Base-by-base conservation (phyloP, 2,113 vertebrate genomes). In the Climacteris rufus region DNA sequence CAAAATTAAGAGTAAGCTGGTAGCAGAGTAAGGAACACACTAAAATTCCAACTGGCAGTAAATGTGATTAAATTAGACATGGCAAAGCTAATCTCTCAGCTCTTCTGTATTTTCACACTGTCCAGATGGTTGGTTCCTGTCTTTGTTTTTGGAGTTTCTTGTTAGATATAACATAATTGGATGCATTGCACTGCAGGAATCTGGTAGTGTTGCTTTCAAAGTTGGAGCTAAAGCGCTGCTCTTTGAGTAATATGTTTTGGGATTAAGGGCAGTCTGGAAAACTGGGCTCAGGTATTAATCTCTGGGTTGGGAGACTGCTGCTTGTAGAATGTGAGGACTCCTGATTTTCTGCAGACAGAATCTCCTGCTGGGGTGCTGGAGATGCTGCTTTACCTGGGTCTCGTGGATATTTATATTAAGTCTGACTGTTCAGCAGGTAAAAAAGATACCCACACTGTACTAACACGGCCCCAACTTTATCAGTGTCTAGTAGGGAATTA, bases 11-110 rank as follows among this genome's bases (percentile, higher is more conserved):
- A 52, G 47, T 35, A 83, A 66, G 30, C 40, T 40, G 57, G 75
- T 40, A 77, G 33, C 76, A 83, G 8, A 87, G 39, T 68, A 84
- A 68, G 82, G 77, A 89, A 42, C 28, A 19, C 53, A 21, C 61
- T 89, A 9, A 53, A 87, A 89, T 72, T 42, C 61, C 2, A 0
- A 68, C 61, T 93, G 81, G n/a, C 80, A 87, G 91, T 84, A 96
- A 95, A 96, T 94, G 77, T 93, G 80, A 85, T 89, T 91, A 87
- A 94, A 95, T 95, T 78, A 82, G 87, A 63, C 60, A 31, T 22
- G 60, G 57, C 74, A 93, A 60, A 94, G 83, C 87, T 75, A n/a
- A 87, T 94, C 83, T 94, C 87, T 84, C 65, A 84, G 53, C 77
- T 94, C 72, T 87, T 84, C 61, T 91, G 11, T 54, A 24, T 92